Conservation (phyloP, 2,888 invertebrate species). For the Zaprionus obscuricornis region DNA sequence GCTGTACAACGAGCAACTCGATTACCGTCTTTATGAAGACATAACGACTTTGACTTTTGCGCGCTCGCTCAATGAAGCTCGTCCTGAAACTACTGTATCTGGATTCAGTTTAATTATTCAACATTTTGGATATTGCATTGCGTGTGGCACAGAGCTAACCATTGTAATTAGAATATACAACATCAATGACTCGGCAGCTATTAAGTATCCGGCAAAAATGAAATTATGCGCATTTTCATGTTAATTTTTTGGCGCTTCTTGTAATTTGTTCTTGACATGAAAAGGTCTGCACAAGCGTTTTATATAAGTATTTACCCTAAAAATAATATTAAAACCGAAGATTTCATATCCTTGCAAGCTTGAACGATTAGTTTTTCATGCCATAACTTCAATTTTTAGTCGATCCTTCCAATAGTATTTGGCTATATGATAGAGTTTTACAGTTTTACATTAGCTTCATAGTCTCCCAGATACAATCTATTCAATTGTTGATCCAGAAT, state of each 20-base stretch:
- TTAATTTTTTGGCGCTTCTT: conserved; percentile 57
- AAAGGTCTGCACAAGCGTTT: neutral
- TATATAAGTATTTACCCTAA: too few relatives aligned
- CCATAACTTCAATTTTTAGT: too few relatives aligned
- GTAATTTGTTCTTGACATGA: conserved; percentile 56
- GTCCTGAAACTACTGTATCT: conserved; percentile 24
- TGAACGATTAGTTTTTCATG: too few relatives aligned
- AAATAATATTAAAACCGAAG: too few relatives aligned
- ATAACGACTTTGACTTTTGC: too few relatives aligned
- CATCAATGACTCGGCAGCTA: conserved; percentile 33
- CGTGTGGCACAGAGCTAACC: conserved; percentile 43
- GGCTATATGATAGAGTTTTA: too few relatives aligned
- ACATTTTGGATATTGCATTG: conserved; percentile 17
- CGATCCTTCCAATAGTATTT: too few relatives aligned
- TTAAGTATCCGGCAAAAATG: conserved; percentile 49
- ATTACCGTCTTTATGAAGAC: conserved; percentile 79
- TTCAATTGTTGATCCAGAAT: too few relatives aligned
- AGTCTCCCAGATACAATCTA: too few relatives aligned
- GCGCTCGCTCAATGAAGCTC: conserved; percentile 42
- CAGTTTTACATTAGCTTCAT: too few relatives aligned
- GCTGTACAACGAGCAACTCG: neutral
- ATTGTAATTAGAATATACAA: conserved; percentile 68
- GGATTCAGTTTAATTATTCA: too few relatives aligned
- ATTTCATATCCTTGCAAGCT: too few relatives aligned
- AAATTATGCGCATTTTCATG: conserved; percentile 52